Percentiles rank a stretch among this genome's conserved stretches.
Conservation (phyloP, 2,888 invertebrate genomes). For the Drosophila yooni region DNA sequence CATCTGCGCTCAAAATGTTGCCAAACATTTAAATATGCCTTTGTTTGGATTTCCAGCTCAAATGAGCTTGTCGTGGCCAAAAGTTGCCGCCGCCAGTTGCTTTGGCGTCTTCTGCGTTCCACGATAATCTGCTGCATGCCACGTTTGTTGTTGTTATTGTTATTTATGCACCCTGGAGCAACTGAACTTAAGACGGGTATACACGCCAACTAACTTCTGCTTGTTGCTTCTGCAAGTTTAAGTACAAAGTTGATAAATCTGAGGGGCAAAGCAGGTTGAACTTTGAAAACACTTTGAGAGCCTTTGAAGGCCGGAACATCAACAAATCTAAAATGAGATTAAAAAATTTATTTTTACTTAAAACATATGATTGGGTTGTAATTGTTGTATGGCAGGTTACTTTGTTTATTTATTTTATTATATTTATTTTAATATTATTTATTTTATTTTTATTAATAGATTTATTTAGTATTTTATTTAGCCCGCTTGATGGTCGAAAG, state of each 20-base stretch:
- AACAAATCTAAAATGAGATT: not conserved
- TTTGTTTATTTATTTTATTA: no score
- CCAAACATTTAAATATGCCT: constrained; percentile 79
- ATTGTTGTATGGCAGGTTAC: no score
- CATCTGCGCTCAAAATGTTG: constrained; percentile 52
- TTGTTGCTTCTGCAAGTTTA: not conserved
- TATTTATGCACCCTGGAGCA: constrained; percentile 29
- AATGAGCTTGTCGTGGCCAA: constrained; percentile 66
- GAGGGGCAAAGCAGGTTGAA: not conserved
- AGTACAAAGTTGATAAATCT: not conserved
- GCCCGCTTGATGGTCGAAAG: no score
- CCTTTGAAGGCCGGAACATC: not conserved
- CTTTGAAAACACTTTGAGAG: not conserved
- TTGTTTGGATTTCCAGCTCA: constrained; percentile 73
- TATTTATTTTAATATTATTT: no score
- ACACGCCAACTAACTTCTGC: not conserved
- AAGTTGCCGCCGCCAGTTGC: constrained; percentile 55
- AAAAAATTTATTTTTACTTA: not conserved
- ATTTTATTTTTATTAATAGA: no score
- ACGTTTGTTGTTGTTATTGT: constrained; percentile 23
- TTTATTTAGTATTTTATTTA: no score
- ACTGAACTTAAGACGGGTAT: constrained; percentile 8
- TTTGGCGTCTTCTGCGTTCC: constrained; percentile 40
- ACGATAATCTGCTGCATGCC: constrained; percentile 58
- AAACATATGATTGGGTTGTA: not conserved